phyloP scores from a whole-genome alignment of 2,113 vertebrate genomes.

The Petaurus breviceps region DNA sequence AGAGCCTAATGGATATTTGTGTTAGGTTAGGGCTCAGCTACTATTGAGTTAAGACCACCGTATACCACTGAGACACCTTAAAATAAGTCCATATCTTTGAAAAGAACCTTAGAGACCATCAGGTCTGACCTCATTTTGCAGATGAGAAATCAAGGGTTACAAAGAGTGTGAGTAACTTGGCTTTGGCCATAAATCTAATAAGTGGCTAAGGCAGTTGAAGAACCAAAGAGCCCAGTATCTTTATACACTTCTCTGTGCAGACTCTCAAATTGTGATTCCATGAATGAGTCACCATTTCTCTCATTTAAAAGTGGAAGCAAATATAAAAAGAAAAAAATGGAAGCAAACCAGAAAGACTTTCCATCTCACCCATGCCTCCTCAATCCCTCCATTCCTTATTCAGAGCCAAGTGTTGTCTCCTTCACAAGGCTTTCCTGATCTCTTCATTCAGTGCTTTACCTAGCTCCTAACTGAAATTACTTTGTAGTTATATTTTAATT shows the following conservation, averaged over 20 bases:
- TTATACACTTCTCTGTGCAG: background rate
- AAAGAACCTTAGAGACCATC: background rate
- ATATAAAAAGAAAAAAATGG: background rate
- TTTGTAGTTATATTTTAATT: background rate
- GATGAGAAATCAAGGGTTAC: background rate
- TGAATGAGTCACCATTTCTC: background rate
- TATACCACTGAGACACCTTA: background rate
- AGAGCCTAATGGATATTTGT: background rate
- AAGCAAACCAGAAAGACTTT: background rate
- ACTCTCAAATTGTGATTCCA: background rate
- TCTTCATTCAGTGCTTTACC: background rate
- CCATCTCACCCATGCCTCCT: background rate
- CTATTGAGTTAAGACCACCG: background rate
- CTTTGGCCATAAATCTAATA: background rate
- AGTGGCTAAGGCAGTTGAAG: background rate
- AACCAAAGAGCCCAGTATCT: background rate
- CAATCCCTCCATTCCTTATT: background rate
- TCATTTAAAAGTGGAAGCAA: background rate
- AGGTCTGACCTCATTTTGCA: background rate
- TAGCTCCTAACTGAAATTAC: background rate
- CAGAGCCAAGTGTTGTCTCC: background rate
- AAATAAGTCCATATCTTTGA: conserved; percentile 8
- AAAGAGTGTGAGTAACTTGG: background rate
- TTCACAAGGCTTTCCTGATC: background rate
- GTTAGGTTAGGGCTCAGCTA: background rate